These are phyloP conservation scores for Cydia amplana DNA, from an alignment of 1,140 invertebrate species.

Conservation along the genomic window DNA sequence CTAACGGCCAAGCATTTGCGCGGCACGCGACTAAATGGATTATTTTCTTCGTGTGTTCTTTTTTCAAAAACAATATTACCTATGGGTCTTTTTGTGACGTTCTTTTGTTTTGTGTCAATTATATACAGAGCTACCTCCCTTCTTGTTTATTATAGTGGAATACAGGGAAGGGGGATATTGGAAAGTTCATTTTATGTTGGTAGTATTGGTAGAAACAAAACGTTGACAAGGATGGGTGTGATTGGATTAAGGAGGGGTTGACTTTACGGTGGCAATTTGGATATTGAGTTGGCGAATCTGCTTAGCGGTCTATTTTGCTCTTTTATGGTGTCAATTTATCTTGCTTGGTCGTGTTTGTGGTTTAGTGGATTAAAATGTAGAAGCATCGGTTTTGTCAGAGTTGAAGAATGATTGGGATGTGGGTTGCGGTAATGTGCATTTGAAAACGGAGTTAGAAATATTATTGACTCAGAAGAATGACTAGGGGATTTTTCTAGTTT, in stretches of 20 bases:
- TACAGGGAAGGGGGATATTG: slow-evolving; percentile 34
- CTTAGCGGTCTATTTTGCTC: slow-evolving; percentile 68
- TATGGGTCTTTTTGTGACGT: slow-evolving; percentile 47
- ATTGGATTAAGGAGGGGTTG: slow-evolving; percentile 77
- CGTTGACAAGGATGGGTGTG: slow-evolving; percentile 74
- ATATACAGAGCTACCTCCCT: slow-evolving; percentile 43
- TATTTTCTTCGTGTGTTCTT: slow-evolving; percentile 73
- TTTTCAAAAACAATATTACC: slow-evolving; percentile 67
- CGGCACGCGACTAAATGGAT: slow-evolving; percentile 76
- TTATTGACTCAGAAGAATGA: not conserved
- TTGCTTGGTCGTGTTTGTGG: slow-evolving; percentile 51
- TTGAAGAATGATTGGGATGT: not conserved
- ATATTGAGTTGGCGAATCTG: slow-evolving; percentile 77
- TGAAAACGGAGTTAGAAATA: not conserved
- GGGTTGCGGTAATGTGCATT: not conserved
- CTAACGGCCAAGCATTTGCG: slow-evolving; percentile 52
- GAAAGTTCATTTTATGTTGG: slow-evolving; percentile 56
- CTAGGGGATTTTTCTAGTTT: too few relatives aligned
- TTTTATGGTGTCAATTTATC: slow-evolving; percentile 58
- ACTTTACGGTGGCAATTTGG: slow-evolving; percentile 76
- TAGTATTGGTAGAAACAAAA: slow-evolving; percentile 66
- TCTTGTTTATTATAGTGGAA: slow-evolving; percentile 27
- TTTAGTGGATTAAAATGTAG: slow-evolving; percentile 24
- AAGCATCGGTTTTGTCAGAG: not conserved
- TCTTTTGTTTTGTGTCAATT: slow-evolving; percentile 52